Evolutionary conservation across 2,113 vertebrate genomes (phyloP).

Genomic region (Mixornis gularis): DNA sequence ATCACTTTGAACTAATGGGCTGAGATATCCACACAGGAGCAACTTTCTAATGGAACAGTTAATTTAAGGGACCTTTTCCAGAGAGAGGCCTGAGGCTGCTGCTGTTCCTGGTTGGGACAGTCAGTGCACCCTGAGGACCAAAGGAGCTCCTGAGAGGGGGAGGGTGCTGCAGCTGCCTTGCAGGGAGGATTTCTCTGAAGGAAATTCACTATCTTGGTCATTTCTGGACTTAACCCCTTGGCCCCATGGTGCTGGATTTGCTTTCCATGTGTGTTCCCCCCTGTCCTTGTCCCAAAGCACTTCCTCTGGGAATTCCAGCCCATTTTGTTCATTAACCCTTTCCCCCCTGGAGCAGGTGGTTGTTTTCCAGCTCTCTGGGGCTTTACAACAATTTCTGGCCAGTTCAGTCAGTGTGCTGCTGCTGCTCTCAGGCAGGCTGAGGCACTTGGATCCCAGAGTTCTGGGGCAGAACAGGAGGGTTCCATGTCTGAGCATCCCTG

Average conservation of each 20-base stretch:
- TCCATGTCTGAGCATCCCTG: background rate
- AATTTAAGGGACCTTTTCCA: background rate
- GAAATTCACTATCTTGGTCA: background rate
- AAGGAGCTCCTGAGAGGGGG: background rate
- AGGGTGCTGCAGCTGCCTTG: background rate
- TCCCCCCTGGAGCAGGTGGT: background rate
- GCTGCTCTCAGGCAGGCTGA: background rate
- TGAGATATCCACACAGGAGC: background rate
- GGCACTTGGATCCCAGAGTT: background rate
- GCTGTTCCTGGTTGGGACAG: background rate
- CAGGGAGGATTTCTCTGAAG: background rate
- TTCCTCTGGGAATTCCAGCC: background rate
- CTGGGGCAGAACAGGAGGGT: too few relatives aligned
- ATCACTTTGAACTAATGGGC: background rate
- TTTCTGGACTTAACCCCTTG: background rate
- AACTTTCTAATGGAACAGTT: background rate
- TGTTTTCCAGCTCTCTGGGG: background rate
- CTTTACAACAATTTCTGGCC: background rate
- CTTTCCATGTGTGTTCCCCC: background rate
- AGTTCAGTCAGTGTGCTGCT: background rate
- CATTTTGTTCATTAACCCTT: background rate
- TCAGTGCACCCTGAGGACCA: background rate
- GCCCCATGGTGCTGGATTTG: background rate
- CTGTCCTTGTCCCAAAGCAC: accelerated
- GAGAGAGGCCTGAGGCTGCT: background rate